A percentile compares a stretch with the other conserved stretches of the same genome.
Conservation (phyloP, 2,113 vertebrate species). For the Corythoichthys intestinalis region DNA sequence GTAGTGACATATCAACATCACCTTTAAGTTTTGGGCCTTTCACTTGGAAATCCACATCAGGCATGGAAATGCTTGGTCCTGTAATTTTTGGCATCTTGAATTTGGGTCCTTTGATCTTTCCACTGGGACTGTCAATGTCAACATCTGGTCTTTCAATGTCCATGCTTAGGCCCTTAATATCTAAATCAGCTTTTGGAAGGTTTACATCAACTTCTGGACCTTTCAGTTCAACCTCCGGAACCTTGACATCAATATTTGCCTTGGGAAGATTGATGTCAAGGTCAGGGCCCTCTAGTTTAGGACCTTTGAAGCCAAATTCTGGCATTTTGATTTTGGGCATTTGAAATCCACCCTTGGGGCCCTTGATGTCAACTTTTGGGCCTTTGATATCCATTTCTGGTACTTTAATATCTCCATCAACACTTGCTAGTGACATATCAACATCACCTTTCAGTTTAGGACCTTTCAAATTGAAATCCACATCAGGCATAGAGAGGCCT, state of each 20-base stretch:
- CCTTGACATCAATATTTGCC: neutral
- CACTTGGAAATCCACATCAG: slow-evolving; percentile 49
- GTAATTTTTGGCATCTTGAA: slow-evolving; percentile 71
- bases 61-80: slow-evolving; percentile 60
- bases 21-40: slow-evolving; percentile 49
- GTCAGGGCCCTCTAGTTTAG: neutral
- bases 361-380: neutral
- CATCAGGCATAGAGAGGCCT: neutral
- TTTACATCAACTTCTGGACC: slow-evolving; percentile 5
- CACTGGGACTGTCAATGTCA: slow-evolving; percentile 28
- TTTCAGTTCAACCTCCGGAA: neutral
- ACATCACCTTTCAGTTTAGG: neutral
- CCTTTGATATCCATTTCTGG: neutral
- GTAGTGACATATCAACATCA: slow-evolving; percentile 21
- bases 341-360: neutral
- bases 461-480: neutral
- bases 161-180: slow-evolving; percentile 17
- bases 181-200: slow-evolving; percentile 3
- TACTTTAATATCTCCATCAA: neutral
- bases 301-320: neutral
- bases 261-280: neutral
- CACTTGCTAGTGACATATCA: neutral
- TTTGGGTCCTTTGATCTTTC: slow-evolving; percentile 65
- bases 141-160: slow-evolving; percentile 5
- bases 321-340: slow-evolving; percentile 9